These are phyloP conservation scores for Brachirus orientalis DNA, from an alignment of 2,113 vertebrate genomes.

Conservation along the genomic window DNA sequence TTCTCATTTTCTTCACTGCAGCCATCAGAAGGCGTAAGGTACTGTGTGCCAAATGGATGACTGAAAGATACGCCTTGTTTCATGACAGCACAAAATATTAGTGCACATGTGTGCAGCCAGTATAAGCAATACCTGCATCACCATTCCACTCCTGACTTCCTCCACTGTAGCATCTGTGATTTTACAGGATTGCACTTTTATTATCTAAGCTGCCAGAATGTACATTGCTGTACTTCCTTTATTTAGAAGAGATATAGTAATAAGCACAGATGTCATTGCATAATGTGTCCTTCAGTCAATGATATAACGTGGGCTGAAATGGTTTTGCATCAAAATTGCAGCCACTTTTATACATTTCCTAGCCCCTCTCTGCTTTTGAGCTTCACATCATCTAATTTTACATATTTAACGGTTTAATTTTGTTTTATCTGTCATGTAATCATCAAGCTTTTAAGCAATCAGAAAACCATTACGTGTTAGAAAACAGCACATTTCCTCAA, in stretches of 20 bases:
- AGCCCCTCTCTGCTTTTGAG: background rate
- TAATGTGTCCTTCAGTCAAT: too few species aligned
- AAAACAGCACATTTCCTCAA: background rate
- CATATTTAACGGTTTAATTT: background rate
- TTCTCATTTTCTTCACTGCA: slow-evolving; percentile 66
- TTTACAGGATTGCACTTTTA: too few species aligned
- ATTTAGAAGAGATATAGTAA: background rate
- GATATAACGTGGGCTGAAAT: too few species aligned
- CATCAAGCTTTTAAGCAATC: background rate
- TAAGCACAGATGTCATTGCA: too few species aligned
- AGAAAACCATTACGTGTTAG: background rate
- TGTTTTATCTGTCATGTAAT: background rate
- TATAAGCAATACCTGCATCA: background rate
- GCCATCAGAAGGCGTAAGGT: slow-evolving; percentile 40
- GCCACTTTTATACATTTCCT: background rate
- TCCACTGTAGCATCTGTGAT: too few species aligned
- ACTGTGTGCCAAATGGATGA: slow-evolving; percentile 45
- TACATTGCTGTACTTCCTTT: background rate
- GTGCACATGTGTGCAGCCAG: slow-evolving; percentile 1
- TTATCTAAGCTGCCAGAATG: background rate
- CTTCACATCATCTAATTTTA: background rate
- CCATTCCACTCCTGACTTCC: too few species aligned
- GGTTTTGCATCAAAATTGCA: background rate
- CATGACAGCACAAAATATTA: background rate
- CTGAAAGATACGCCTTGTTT: slow-evolving; percentile 19